phyloP scores from a whole-genome alignment of 1,140 invertebrate species.

The Oreohelix idahoensis region DNA sequence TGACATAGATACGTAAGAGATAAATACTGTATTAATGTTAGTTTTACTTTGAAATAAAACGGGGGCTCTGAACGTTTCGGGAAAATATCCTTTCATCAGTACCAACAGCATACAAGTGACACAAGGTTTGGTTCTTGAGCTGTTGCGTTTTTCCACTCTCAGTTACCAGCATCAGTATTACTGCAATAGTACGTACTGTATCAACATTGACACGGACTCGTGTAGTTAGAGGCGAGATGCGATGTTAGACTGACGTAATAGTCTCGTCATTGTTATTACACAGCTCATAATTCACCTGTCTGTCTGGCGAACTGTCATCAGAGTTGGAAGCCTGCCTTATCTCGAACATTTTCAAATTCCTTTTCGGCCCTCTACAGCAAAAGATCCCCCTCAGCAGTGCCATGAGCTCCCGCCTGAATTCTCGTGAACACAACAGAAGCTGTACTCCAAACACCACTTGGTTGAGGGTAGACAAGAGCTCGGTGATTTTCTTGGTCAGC shows the following conservation, averaged over 20 bases:
- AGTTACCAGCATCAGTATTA: too few relatives aligned
- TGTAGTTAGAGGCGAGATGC: too few relatives aligned
- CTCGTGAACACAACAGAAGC: slow-evolving; percentile 40
- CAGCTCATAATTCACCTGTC: slow-evolving; percentile 21
- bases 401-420: slow-evolving; percentile 38
- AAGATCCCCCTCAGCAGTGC: slow-evolving; percentile 21
- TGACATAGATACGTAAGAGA: too few relatives aligned
- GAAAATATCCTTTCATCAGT: too few relatives aligned
- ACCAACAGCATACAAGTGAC: too few relatives aligned
- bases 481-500: slow-evolving; percentile 51
- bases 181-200: too few relatives aligned
- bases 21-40: too few relatives aligned
- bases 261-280: slow-evolving; percentile 29
- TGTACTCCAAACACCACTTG: slow-evolving; percentile 40
- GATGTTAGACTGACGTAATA: slow-evolving; percentile 7
- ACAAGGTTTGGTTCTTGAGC: too few relatives aligned
- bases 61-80: too few relatives aligned
- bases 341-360: slow-evolving; percentile 46
- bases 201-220: too few relatives aligned
- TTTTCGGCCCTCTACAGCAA: slow-evolving; percentile 24
- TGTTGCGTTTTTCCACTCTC: too few relatives aligned
- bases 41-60: too few relatives aligned
- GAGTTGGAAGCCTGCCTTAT: slow-evolving; percentile 41
- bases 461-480: slow-evolving; percentile 43
- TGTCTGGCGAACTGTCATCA: slow-evolving; percentile 27